Evolutionary conservation across 2,888 invertebrate genomes (phyloP).

Genomic region (Drosophila imparisetae): DNA sequence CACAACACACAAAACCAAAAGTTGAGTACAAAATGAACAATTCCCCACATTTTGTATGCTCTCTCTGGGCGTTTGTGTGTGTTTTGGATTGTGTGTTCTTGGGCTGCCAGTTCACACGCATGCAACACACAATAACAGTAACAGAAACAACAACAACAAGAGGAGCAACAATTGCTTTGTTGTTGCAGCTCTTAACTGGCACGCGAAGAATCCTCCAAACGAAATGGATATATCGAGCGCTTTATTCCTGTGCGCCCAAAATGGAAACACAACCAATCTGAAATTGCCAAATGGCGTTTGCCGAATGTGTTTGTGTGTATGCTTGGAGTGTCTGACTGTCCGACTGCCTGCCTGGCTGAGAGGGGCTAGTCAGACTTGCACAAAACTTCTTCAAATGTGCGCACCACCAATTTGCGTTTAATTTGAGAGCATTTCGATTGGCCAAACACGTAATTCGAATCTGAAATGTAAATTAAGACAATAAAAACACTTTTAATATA

Average conservation of each 20-base stretch:
- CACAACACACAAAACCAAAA: conserved; percentile 34
- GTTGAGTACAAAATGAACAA: conserved; percentile 65
- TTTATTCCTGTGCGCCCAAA: conserved; percentile 43
- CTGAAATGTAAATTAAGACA: conserved; percentile 17
- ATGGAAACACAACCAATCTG: conserved; percentile 56
- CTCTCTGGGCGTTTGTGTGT: background rate
- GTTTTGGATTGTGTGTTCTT: conserved; percentile 20
- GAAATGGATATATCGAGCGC: conserved; percentile 72
- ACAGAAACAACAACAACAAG: conserved; percentile 13
- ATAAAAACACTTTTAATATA: background rate
- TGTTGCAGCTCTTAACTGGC: conserved; percentile 73
- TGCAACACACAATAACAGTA: conserved; percentile 59
- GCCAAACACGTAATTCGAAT: conserved; percentile 11
- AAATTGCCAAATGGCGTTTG: conserved; percentile 70
- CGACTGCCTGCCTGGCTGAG: background rate
- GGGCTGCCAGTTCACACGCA: conserved; percentile 65
- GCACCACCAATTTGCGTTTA: conserved; percentile 20
- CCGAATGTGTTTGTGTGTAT: conserved; percentile 14
- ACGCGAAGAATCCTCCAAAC: conserved; percentile 77
- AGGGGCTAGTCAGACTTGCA: conserved; percentile 22
- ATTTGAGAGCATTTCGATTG: conserved; percentile 24
- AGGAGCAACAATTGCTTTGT: conserved; percentile 48
- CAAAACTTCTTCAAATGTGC: conserved; percentile 32
- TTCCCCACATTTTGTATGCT: conserved; percentile 51
- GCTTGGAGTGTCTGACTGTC: conserved; percentile 14